phyloP scores from a whole-genome alignment of 2,797 vertebrate genomes.

The Toxotes lorentzi region DNA sequence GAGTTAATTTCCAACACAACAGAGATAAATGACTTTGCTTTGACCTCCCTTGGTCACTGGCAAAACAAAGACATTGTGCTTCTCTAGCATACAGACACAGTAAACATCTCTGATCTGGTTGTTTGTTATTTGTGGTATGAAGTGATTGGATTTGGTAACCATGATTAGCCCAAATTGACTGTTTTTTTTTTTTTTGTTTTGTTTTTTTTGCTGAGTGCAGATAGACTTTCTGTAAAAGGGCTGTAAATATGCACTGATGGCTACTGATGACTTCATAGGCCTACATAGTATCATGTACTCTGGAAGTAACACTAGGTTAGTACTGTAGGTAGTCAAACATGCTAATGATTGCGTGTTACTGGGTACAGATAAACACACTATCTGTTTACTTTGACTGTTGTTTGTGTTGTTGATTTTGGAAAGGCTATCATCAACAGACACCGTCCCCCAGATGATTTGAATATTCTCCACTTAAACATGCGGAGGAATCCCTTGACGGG shows the following conservation, averaged over 20 bases:
- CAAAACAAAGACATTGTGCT: constrained; percentile 66
- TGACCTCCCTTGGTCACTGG: constrained; percentile 66
- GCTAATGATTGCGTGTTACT: background rate
- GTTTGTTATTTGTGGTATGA: constrained; percentile 31
- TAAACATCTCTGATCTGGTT: constrained; percentile 44
- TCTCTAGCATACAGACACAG: constrained; percentile 41
- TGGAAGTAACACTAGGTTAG: background rate
- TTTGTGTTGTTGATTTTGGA: background rate
- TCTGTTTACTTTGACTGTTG: background rate
- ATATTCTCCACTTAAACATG: background rate
- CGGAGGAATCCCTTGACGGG: background rate
- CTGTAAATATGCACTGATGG: background rate
- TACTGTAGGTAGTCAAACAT: background rate
- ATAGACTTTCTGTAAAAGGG: background rate
- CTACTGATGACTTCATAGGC: too few relatives aligned
- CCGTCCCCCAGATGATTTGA: too few relatives aligned
- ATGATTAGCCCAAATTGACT: constrained; percentile 6
- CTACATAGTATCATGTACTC: too few relatives aligned
- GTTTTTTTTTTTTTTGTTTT: constrained; percentile 5
- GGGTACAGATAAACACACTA: background rate
- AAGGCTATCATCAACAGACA: background rate
- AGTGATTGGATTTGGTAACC: constrained; percentile 43
- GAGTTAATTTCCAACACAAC: constrained; percentile 80
- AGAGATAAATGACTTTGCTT: constrained; percentile 78
- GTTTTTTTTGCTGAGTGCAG: background rate